phyloP scores from a whole-genome alignment of 1,140 invertebrate species.

The Drosophila nasuta region DNA sequence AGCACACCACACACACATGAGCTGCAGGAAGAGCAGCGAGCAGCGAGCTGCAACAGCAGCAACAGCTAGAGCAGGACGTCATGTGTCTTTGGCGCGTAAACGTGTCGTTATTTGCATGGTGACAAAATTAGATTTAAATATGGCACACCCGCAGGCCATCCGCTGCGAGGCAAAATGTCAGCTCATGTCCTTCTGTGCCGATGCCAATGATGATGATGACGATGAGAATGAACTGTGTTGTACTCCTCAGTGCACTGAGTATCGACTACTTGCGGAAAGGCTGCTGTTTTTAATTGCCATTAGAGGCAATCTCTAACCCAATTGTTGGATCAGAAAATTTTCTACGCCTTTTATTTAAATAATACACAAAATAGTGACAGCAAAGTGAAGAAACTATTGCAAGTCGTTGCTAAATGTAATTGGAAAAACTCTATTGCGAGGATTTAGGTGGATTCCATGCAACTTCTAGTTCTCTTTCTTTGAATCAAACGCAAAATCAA shows the following conservation, averaged over 20 bases:
- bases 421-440: constrained; percentile 40
- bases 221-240: constrained; percentile 45
- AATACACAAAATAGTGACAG: background rate
- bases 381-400: background rate
- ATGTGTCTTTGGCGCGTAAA: constrained; percentile 56
- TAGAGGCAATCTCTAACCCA: background rate
- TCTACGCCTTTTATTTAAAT: constrained; percentile 24
- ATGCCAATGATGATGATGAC: constrained; percentile 26
- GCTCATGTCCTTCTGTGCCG: constrained; percentile 64
- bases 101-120: constrained; percentile 68
- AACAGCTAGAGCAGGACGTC: constrained; percentile 1
- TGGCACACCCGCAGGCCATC: constrained; percentile 54
- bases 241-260: background rate
- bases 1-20: constrained; percentile 41
- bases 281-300: constrained; percentile 48
- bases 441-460: constrained; percentile 26
- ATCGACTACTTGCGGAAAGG: background rate
- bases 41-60: constrained; percentile 10
- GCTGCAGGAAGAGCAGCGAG: constrained; percentile 4
- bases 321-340: background rate
- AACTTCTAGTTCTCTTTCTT: background rate
- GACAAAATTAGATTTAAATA: constrained; percentile 84
- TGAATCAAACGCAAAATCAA: constrained; percentile 59
- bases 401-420: constrained; percentile 42
- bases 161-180: constrained; percentile 65